Conservation (phyloP, 2,888 invertebrate genomes). For the Platycheirus albimanus region DNA sequence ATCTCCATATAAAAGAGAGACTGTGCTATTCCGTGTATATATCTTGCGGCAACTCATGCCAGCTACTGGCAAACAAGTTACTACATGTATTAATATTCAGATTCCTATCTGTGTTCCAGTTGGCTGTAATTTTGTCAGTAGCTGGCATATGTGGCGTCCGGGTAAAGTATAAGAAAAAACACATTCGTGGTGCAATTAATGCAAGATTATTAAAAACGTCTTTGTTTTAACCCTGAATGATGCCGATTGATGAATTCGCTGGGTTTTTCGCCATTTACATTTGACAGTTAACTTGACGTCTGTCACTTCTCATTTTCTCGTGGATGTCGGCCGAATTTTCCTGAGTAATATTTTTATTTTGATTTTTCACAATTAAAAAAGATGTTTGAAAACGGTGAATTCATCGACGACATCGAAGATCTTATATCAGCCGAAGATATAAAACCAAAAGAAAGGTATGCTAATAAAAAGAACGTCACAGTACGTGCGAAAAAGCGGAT, state of each 20-base stretch:
- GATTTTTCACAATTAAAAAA: neutral
- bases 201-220: too few species aligned
- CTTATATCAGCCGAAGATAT: conserved; percentile 91
- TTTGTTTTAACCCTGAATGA: conserved; percentile 16
- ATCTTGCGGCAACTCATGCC: too few species aligned
- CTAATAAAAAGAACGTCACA: conserved; percentile 87
- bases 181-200: too few species aligned
- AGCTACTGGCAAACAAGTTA: too few species aligned
- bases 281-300: neutral
- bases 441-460: conserved; percentile 90
- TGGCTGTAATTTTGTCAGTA: too few species aligned
- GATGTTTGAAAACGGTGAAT: conserved; percentile 70
- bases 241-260: neutral
- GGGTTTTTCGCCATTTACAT: neutral
- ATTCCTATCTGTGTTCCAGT: too few species aligned
- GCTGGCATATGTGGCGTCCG: too few species aligned
- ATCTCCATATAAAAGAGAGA: too few species aligned
- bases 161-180: too few species aligned
- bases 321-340: conserved; percentile 24
- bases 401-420: conserved; percentile 92
- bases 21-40: too few species aligned
- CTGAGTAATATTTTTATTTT: neutral
- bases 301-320: conserved; percentile 63
- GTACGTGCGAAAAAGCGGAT: conserved; percentile 85
- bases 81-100: too few species aligned